Base-by-base conservation (phyloP, 2,113 vertebrate species). In the Emydura subglobosa region DNA sequence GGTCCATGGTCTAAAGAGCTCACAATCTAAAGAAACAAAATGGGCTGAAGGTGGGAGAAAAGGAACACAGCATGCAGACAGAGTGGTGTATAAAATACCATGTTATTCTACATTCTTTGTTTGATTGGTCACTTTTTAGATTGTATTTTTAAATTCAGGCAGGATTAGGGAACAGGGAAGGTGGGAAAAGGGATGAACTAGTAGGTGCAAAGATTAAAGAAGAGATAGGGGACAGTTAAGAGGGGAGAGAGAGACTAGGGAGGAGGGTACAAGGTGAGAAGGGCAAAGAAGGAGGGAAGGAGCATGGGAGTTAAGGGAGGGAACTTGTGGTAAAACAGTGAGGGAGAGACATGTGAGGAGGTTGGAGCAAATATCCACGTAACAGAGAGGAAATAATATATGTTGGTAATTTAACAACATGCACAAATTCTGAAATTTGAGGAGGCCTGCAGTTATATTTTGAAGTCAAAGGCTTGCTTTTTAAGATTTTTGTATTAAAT, bases 141-240 rank as follows among this genome's bases (percentile, higher is more conserved):
- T 55, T 55, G 42, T 25, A 29, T 5, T 82, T 92, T 88, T n/a
- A 83, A 49, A 78, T 82, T 82, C 76, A 88, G n/a, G 87, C 21
- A 11, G 50, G 27, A 86, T 79, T 54, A 78, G 5, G 6, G 50
- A 10, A 65, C 34, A 29, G 6, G 31, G 31, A 65, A 65, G 59
- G 59, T 34, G 59, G 14, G 31, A 31, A 34, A 53, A 68, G 3
- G 53, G 54, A 51, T 86, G 39, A 80, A 34, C 6, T 91, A 17
- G 39, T 2, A 24, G 42, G 14, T 4, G 14, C 65, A 0, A 0
- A 27, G 74, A 76, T 34, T 42, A 82, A 85, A 5, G 1, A 74
- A 42, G 21, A 74, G 22, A 42, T 11, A 24, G 39, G 22, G 72
- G 8, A 25, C 57, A 59, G 5, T 59, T 29, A 5, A 65, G 14